Evolutionary conservation across 2,113 vertebrate genomes (phyloP), one percentile per base, ranked within the genome.

Genomic region (Agapornis roseicollis): DNA sequence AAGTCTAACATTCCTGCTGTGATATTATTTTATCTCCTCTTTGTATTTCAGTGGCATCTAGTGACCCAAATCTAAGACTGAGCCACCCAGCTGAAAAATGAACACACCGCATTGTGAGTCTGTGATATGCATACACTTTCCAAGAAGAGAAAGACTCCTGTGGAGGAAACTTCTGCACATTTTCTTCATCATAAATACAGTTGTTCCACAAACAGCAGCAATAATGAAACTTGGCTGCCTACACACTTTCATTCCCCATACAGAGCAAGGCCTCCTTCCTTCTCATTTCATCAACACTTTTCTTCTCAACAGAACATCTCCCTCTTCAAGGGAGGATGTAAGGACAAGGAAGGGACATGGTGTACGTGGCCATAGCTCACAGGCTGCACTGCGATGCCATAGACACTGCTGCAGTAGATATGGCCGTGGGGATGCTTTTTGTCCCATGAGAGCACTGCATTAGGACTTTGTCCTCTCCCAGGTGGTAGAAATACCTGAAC

Each of bases 371-470:
- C 27, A 39, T 56, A 85, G 42, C 28, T 33, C 2, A 1, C 14
- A 7, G 20, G 35, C 31, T 27, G 47, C 69, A 19, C 81, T 1
- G 0, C 0, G 0, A 44, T 47, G 66, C n/a, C 0, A 0, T 14
- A 47, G 22, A 19, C 52, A 27, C 60, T 35, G 65, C 46, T 0
- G 0, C 29, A 46, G 23, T 1, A 0, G 66, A 92, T 53, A 90
- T 8, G 46, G 50, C 46, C 0, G 0, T 15, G 3, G 42, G 31
- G 27, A 64, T 24, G 3, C 39, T 55, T n/a, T 9, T 0, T 77
- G 41, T 25, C 28, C 46, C 33, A 55, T 3, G 3, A 28, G 8
- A 91, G 49, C 0, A 1, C 16, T 44, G 9, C 2, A 8, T 68
- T 47, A 74, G 47, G 69, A 81, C 60, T 82, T 52, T 22, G 13